Base-by-base conservation (phyloP, 2,888 invertebrate species). In the Drosophila atripex region DNA sequence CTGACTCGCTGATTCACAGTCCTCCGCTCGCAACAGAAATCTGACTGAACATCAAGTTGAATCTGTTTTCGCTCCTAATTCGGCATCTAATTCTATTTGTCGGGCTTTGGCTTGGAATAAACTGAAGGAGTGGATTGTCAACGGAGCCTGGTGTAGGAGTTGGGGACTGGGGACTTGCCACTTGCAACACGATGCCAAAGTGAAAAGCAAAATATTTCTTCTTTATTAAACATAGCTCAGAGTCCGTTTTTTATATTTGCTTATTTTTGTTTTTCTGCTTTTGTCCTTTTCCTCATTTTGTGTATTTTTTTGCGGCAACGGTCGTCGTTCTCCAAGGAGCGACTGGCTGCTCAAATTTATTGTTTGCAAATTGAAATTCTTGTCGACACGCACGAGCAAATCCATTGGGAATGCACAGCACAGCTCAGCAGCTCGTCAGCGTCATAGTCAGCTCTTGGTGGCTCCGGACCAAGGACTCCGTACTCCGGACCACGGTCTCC, bases 381-480 rank as follows among this genome's bases (percentile, higher is more conserved):
- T 85, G 87, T 78, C 83, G 86, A 83, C 86, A 87, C 86, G 87
- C 83, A 87, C 83, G 87, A 83, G 79, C 87, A 83, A 83, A 71
- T 77, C 86, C 75, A 73, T 78, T 78, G 86, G 83, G 88, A 85
- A 76, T 80, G 76, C 85, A 73, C 68, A 64, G 75, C 75, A 68
- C 73, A 59, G 41, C 64, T 46, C 51, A 61, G 35, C 51, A 46
- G 32, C 45, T 96, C 82, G 95, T 96, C 92, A 96, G 96, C 92
- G 94, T 95, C 88, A 94, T 94, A 73, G 94, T 93, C 75, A 96
- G 95, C 90, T 92, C 97, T 9, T 39, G n/a, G 14, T 41, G 9
- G 45, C n/a, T 14, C 53, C 30, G 21, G 9, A 28, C 30, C 32
- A 41, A 39, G 51, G 45, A 58, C 59, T 38, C 25, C 45, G 60